Percentiles rank a stretch among this genome's conserved stretches.
phyloP scores from a whole-genome alignment of 2,888 invertebrate species.

The Tortricodes alternella region DNA sequence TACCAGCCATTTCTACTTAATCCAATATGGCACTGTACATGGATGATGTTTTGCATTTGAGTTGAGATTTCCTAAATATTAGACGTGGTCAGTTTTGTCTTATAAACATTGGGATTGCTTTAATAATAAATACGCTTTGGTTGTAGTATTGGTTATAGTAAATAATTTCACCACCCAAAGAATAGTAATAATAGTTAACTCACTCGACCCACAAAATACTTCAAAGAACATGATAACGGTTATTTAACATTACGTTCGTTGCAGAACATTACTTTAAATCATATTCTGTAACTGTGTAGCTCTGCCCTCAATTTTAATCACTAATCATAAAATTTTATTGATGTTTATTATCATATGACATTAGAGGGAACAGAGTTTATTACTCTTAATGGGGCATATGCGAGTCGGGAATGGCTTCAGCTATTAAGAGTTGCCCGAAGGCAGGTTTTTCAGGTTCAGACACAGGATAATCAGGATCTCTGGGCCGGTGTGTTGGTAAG shows the following conservation, averaged over 20 bases:
- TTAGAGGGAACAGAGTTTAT: conserved; percentile 25
- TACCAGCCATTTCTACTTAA: not conserved
- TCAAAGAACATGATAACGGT: conserved; percentile 10
- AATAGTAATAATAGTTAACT: not conserved
- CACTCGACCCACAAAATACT: not conserved
- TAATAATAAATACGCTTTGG: not conserved
- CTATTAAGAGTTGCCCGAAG: not conserved
- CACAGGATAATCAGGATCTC: not conserved
- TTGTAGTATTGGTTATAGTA: not conserved
- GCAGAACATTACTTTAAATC: conserved; percentile 26
- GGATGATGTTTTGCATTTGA: not conserved
- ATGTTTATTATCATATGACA: conserved; percentile 19
- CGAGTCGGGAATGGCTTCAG: conserved; percentile 8
- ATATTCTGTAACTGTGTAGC: conserved; percentile 24
- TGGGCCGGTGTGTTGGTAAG: not conserved
- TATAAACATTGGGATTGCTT: too few species aligned
- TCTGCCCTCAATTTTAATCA: conserved; percentile 30
- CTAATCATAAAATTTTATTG: conserved; percentile 28
- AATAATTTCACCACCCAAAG: not conserved
- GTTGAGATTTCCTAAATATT: too few species aligned
- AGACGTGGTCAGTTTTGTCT: too few species aligned
- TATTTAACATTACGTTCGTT: conserved; percentile 25
- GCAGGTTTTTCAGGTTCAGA: not conserved
- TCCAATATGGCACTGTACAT: not conserved
- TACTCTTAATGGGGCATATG: conserved; percentile 14